phyloP scores from a whole-genome alignment of 2,797 vertebrate species.

The Cossypha dichroa region DNA sequence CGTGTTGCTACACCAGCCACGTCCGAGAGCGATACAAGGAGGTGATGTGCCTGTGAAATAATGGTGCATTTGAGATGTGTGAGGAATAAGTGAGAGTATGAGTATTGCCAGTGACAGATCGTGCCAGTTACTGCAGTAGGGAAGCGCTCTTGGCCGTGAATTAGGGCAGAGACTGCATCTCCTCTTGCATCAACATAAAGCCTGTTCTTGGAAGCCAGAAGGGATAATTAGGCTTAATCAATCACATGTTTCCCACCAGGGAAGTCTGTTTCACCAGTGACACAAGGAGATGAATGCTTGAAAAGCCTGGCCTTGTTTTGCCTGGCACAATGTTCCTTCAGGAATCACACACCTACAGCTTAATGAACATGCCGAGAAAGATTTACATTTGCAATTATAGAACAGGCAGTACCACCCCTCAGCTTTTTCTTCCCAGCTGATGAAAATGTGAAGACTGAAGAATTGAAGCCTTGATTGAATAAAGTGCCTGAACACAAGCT shows the following conservation, averaged over 20 bases:
- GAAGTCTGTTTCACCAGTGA: neutral
- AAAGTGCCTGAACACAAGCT: neutral
- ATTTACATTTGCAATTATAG: neutral
- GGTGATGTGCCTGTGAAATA: neutral
- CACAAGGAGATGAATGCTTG: neutral
- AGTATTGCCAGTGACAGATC: neutral
- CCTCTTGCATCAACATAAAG: neutral
- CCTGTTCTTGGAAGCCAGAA: conserved; percentile 15
- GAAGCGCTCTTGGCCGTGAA: neutral
- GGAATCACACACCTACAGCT: neutral
- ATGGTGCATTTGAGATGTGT: neutral
- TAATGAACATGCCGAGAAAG: neutral
- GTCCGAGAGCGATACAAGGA: accelerated
- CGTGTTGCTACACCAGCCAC: neutral
- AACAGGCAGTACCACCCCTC: neutral
- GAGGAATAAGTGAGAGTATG: neutral
- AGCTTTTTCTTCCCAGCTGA: neutral
- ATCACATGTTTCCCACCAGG: neutral
- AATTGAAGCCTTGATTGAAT: neutral
- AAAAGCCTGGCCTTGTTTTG: conserved; percentile 25
- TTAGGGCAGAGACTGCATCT: neutral
- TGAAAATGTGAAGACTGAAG: neutral
- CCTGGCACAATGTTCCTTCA: neutral
- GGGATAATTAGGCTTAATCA: conserved; percentile 27
- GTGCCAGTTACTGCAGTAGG: accelerated